Conservation (phyloP, 2,888 invertebrate species). For the Andrena bicolor region DNA sequence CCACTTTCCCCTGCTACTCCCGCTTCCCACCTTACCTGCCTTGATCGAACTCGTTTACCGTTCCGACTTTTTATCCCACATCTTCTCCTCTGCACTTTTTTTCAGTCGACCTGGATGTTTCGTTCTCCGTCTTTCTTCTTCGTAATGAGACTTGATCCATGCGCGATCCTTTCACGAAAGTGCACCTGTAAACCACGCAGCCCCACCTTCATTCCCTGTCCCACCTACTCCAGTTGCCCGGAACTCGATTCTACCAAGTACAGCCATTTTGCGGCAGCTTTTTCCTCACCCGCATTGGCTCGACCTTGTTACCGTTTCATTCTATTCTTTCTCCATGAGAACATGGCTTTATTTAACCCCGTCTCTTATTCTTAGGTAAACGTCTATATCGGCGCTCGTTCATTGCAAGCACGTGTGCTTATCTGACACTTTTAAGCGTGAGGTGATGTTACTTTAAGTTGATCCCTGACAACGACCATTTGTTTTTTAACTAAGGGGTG, state of each 20-base stretch:
- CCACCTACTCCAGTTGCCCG: slow-evolving; percentile 36
- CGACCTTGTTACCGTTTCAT: slow-evolving; percentile 31
- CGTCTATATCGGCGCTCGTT: no score
- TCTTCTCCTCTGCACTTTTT: neutral
- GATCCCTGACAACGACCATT: no score
- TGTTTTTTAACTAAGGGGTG: no score
- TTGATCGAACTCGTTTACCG: slow-evolving; percentile 35
- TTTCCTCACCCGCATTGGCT: neutral
- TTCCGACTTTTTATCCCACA: neutral
- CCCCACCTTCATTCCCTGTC: slow-evolving; percentile 40
- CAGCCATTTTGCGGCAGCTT: slow-evolving; percentile 49
- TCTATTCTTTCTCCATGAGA: neutral
- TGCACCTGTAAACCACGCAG: slow-evolving; percentile 54
- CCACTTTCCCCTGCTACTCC: slow-evolving; percentile 4
- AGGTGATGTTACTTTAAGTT: no score
- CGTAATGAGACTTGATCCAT: slow-evolving; percentile 46
- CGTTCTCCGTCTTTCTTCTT: slow-evolving; percentile 30
- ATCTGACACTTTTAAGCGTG: no score
- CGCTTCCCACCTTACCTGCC: slow-evolving; percentile 22
- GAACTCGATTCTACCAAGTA: slow-evolving; percentile 4
- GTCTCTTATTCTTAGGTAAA: no score
- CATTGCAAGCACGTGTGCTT: no score
- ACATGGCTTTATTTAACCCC: slow-evolving; percentile 27
- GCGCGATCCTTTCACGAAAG: slow-evolving; percentile 42
- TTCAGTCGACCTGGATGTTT: neutral